Evolutionary conservation across 2,888 invertebrate species (phyloP).

Genomic region (Sphaerophoria rueppellii): DNA sequence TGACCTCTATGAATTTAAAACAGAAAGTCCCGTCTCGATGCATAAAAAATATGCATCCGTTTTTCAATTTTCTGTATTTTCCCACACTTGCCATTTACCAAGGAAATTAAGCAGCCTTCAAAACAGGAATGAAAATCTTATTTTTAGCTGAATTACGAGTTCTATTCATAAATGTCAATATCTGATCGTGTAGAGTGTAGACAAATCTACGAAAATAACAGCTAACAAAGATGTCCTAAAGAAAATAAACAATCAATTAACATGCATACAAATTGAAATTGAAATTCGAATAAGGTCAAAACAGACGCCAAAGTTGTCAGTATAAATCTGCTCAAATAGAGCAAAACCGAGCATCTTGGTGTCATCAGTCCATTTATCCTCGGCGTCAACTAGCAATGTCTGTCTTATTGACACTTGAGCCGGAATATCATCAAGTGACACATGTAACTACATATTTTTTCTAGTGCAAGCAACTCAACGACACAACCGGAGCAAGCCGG

Average conservation of each 20-base stretch:
- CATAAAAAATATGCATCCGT: too few relatives aligned
- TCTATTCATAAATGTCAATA: too few relatives aligned
- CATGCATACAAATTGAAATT: constrained; percentile 60
- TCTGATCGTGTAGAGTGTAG: background rate
- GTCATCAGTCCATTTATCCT: constrained; percentile 23
- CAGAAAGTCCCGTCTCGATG: too few relatives aligned
- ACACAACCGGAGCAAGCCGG: background rate
- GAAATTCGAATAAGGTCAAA: constrained; percentile 59
- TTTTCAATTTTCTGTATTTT: too few relatives aligned
- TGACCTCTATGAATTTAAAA: too few relatives aligned
- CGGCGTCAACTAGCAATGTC: constrained; percentile 7
- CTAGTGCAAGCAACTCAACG: constrained; percentile 14
- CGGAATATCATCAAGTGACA: constrained; percentile 60
- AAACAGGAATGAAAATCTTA: too few relatives aligned
- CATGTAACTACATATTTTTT: constrained; percentile 30
- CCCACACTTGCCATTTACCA: too few relatives aligned
- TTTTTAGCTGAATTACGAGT: too few relatives aligned
- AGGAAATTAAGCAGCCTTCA: too few relatives aligned
- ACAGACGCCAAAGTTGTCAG: background rate
- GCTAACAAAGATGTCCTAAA: constrained; percentile 51
- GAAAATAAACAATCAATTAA: constrained; percentile 70
- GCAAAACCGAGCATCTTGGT: constrained; percentile 12
- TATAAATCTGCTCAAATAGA: constrained; percentile 14
- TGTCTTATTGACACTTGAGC: constrained; percentile 35
- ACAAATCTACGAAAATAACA: constrained; percentile 34